Conservation (phyloP, 1,140 invertebrate genomes). For the Calosoma granatense region DNA sequence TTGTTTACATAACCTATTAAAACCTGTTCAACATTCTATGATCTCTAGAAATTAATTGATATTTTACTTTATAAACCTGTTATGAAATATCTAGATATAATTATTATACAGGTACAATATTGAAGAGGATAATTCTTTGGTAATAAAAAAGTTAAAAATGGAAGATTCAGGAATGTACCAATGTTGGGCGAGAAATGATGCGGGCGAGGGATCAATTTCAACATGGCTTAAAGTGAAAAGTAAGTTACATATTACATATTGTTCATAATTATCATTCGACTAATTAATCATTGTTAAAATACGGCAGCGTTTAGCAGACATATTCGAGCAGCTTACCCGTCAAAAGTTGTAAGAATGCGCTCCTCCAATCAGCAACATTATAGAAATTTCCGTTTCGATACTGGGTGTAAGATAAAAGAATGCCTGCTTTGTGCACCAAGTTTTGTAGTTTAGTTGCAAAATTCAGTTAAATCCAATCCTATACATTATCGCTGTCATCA, state of each 20-base stretch:
- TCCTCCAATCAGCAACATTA: background rate
- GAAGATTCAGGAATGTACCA: conserved; percentile 92
- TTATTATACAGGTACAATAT: conserved; percentile 47
- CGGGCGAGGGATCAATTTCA: conserved; percentile 77
- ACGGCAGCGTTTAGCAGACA: background rate
- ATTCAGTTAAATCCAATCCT: too few relatives aligned
- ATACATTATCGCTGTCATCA: too few relatives aligned
- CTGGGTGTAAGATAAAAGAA: background rate
- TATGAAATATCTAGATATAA: too few relatives aligned
- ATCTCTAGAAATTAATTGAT: too few relatives aligned
- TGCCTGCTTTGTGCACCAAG: background rate
- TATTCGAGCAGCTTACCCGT: background rate
- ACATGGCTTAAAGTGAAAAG: conserved; percentile 94
- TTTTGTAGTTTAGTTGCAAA: background rate
- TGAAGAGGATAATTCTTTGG: conserved; percentile 68
- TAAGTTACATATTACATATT: too few relatives aligned
- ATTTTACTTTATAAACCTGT: too few relatives aligned
- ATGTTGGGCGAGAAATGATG: conserved; percentile 82
- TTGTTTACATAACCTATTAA: too few relatives aligned
- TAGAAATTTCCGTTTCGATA: conserved; percentile 5
- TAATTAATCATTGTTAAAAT: background rate
- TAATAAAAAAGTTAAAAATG: conserved; percentile 71
- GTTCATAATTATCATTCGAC: background rate
- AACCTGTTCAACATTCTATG: too few relatives aligned
- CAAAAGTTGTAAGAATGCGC: background rate